These are phyloP conservation scores for Fissipunctia ypsillon DNA, from an alignment of 2,888 invertebrate genomes.

Conservation along the genomic window DNA sequence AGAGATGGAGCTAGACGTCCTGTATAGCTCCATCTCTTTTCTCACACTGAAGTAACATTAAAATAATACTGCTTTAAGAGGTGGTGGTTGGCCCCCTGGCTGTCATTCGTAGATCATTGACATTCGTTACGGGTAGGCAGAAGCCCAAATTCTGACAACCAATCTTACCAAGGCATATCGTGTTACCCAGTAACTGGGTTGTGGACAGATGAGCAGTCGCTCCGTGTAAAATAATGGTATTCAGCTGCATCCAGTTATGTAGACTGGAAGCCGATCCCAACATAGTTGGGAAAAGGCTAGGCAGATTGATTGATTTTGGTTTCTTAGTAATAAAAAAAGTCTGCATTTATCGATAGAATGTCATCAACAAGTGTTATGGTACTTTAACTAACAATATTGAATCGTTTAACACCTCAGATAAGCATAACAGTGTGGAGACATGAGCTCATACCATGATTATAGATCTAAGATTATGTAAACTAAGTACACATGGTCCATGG, in stretches of 20 bases:
- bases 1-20: too few species aligned
- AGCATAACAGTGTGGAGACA: background rate
- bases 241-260: too few species aligned
- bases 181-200: background rate
- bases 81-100: too few species aligned
- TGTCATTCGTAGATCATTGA: background rate
- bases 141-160: background rate
- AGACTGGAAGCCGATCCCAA: too few species aligned
- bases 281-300: background rate
- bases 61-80: too few species aligned
- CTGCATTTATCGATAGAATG: background rate
- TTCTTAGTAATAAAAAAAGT: background rate
- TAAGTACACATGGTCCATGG: background rate
- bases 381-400: background rate
- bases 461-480: background rate
- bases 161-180: too few species aligned
- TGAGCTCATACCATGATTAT: background rate
- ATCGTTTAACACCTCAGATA: slow-evolving; percentile 5
- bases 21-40: too few species aligned
- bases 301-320: background rate
- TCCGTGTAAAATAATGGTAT: too few species aligned
- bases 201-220: background rate
- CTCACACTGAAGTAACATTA: too few species aligned
- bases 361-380: background rate
- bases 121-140: background rate